A percentile compares a stretch with the other conserved stretches of the same genome.
phyloP scores from a whole-genome alignment of 2,797 vertebrate genomes.

The Coranthus polyacanthus region DNA sequence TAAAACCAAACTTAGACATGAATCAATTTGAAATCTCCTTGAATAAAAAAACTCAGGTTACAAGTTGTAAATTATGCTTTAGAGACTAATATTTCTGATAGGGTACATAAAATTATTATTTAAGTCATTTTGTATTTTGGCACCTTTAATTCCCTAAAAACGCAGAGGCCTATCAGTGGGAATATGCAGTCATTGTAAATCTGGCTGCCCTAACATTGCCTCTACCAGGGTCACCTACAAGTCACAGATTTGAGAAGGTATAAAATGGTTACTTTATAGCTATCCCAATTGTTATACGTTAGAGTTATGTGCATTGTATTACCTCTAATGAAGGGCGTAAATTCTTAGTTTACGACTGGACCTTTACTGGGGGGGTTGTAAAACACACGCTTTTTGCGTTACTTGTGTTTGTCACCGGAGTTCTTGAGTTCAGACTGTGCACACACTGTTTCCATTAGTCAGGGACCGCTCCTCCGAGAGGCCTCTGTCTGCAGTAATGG shows the following conservation, averaged over 20 bases:
- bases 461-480: conserved; percentile 74
- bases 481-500: conserved; percentile 76
- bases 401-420: conserved; percentile 83
- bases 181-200: conserved; percentile 81
- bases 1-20: conserved; percentile 79
- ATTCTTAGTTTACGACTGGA: conserved; percentile 87
- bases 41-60: conserved; percentile 73
- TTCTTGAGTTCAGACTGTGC: conserved; percentile 82
- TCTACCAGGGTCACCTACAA: conserved; percentile 84
- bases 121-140: conserved; percentile 86
- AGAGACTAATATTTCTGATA: conserved; percentile 84
- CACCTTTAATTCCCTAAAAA: conserved; percentile 87
- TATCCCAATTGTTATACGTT: conserved; percentile 88
- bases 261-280: conserved; percentile 88
- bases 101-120: conserved; percentile 83
- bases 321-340: conserved; percentile 89
- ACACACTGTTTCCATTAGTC: conserved; percentile 88
- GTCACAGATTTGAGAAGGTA: conserved; percentile 87
- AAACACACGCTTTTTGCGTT: conserved; percentile 88
- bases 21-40: conserved; percentile 77
- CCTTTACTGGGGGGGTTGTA: conserved; percentile 86
- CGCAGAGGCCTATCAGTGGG: conserved; percentile 79
- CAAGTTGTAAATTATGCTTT: conserved; percentile 84
- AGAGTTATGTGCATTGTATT: conserved; percentile 91
- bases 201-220: conserved; percentile 78